A percentile compares a stretch with the other conserved stretches of the same genome.
Conservation (phyloP, 2,113 vertebrate genomes). For the Apeltes quadracus region DNA sequence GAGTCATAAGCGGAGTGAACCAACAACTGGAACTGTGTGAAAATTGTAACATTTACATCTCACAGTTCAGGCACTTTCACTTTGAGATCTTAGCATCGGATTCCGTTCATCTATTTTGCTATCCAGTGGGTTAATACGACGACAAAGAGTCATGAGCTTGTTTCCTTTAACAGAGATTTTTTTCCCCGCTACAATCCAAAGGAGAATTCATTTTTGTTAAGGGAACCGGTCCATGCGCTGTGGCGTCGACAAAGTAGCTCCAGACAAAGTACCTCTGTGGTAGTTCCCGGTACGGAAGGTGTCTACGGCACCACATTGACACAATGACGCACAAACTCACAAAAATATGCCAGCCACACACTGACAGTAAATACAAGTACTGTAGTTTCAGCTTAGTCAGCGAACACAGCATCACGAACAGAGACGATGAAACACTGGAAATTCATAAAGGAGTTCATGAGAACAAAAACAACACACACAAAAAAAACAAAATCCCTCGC, state of each 20-base stretch:
- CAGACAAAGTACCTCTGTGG: not conserved
- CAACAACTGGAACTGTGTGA: too few relatives aligned
- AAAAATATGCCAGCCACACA: not conserved
- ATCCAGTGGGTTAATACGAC: too few relatives aligned
- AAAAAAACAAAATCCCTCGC: constrained; percentile 25
- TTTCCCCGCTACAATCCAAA: too few relatives aligned
- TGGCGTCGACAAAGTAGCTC: too few relatives aligned
- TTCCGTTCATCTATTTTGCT: too few relatives aligned
- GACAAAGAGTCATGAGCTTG: too few relatives aligned
- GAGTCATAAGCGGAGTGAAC: too few relatives aligned
- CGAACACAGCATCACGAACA: not conserved
- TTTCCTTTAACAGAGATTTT: too few relatives aligned
- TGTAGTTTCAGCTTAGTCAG: not conserved
- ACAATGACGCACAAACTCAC: not conserved
- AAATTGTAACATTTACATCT: constrained; percentile 69
- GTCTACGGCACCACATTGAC: not conserved
- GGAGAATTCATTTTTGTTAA: too few relatives aligned
- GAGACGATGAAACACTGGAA: not conserved
- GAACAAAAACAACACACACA: not conserved
- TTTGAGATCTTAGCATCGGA: too few relatives aligned
- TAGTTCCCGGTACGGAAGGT: not conserved
- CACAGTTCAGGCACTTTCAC: constrained; percentile 14
- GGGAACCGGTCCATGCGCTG: too few relatives aligned
- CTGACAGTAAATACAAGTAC: not conserved
- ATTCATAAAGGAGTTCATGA: constrained; percentile 24